Evolutionary conservation across 1,140 invertebrate species (phyloP), one percentile per base, ranked within the genome.

Genomic region (Choristoneura fumiferana): DNA sequence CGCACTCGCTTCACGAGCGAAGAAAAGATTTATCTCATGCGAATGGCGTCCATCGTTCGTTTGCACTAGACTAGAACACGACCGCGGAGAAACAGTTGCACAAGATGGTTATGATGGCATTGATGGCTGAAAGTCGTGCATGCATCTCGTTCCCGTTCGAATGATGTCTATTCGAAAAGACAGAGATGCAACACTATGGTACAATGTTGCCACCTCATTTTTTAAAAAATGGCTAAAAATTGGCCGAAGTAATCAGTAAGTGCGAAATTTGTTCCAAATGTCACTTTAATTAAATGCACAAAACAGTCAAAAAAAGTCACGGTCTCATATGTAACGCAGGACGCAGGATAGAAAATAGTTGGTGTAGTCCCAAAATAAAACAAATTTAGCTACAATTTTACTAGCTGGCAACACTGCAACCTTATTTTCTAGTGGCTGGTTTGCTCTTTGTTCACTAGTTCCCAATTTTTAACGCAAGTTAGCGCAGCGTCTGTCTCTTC

Each of bases 21-120:
- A 73, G 63, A 70, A 75, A 71, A 72, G 78, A 86, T 74, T 84
- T 87, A 90, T 87, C 76, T 89, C 73, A 78, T 82, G 77, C 82
- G 84, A 89, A 89, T 88, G 87, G 88, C 85, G 85, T 88, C 88
- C 85, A 89, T 90, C 79, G 85, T 88, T 80, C 78, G 79, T 80
- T 87, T 78, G 76, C 81, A 87, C 77, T 85, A n/a, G n/a, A n/a
- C n/a, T n/a, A 87, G 84, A 81, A 84, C 83, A 87, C 80, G 81
- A 74, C 78, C 83, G 83, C 85, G 77, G 76, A 87, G 84, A 89
- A 89, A 89, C 82, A 90, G 83, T 88, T 90, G 87, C 87, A 88
- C 80, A 83, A 89, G 83, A 89, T 87, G 84, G 83, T 86, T 85
- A 84, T 84, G 77, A 89, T n/a, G n/a, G n/a, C n/a, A n/a, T n/a